Evolutionary conservation across 2,797 vertebrate species (phyloP).

Genomic region (Adelosebastes latens): DNA sequence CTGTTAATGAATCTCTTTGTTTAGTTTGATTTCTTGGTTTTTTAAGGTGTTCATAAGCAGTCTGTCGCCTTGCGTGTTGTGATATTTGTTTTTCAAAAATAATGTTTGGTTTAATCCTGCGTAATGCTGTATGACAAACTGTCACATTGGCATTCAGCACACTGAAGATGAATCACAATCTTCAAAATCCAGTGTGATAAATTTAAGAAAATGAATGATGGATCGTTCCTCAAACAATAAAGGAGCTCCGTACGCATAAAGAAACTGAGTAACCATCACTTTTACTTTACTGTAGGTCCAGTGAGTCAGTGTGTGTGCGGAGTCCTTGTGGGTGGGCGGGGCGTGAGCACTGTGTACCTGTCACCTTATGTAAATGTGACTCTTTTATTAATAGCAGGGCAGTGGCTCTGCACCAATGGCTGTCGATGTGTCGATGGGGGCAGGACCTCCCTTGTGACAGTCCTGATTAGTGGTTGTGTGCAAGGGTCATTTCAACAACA

Average conservation of each 20-base stretch:
- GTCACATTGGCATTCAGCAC: constrained; percentile 5
- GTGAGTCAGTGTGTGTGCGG: neutral
- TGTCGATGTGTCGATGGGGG: constrained; percentile 62
- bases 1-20: neutral
- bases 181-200: constrained; percentile 14
- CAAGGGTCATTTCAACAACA: constrained; percentile 37
- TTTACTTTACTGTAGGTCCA: neutral
- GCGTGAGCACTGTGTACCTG: constrained; percentile 38
- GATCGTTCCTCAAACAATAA: constrained; percentile 25
- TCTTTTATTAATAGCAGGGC: constrained; percentile 69
- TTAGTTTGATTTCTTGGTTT: constrained; percentile 1
- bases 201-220: constrained; percentile 16
- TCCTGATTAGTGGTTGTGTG: constrained; percentile 58
- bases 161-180: constrained; percentile 1
- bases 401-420: constrained; percentile 53
- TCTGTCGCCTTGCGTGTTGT: neutral
- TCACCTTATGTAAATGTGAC: constrained; percentile 72
- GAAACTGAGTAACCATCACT: neutral
- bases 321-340: constrained; percentile 50
- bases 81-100: constrained; percentile 21
- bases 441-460: constrained; percentile 64
- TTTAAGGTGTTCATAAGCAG: neutral
- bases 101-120: constrained; percentile 13
- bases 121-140: neutral
- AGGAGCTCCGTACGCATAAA: neutral